These are phyloP conservation scores for Ditylenchus dipsaci DNA, from an alignment of 1,140 invertebrate species.

Conservation along the genomic window DNA sequence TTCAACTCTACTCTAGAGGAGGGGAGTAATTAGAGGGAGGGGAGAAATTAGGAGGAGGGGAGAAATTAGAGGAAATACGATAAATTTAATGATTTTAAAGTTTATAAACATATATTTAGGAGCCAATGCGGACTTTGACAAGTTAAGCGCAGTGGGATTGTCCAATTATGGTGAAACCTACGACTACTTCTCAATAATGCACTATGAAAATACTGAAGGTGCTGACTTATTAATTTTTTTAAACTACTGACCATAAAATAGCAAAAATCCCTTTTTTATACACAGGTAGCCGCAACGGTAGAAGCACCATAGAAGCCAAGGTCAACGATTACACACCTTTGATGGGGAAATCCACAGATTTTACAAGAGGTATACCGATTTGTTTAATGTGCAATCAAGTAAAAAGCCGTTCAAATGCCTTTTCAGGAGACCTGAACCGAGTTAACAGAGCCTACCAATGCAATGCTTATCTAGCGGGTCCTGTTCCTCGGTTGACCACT, in stretches of 20 bases:
- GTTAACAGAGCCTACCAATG: constrained; percentile 54
- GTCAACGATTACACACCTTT: constrained; percentile 40
- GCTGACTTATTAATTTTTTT: no score
- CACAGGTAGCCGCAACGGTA: constrained; percentile 53
- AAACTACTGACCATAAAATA: no score
- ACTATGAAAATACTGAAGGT: constrained; percentile 30
- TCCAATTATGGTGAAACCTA: constrained; percentile 56
- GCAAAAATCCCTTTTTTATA: no score
- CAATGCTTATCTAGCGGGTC: background rate
- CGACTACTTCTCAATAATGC: constrained; percentile 56
- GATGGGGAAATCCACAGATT: constrained; percentile 57
- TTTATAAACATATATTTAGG: constrained; percentile 29
- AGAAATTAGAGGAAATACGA: no score
- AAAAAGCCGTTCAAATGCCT: no score
- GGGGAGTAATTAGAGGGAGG: no score
- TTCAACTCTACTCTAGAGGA: no score
- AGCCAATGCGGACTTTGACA: constrained; percentile 57
- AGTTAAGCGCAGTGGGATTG: constrained; percentile 48
- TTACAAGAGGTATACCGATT: constrained; percentile 47
- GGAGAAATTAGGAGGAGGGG: no score
- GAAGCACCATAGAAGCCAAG: constrained; percentile 56
- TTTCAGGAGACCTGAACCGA: constrained; percentile 49
- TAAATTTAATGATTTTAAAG: no score
- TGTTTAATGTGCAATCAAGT: no score
- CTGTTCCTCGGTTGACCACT: background rate